Evolutionary conservation across 2,113 vertebrate genomes (phyloP), one percentile per base, ranked within the genome.

Genomic region (Podilymbus podiceps): DNA sequence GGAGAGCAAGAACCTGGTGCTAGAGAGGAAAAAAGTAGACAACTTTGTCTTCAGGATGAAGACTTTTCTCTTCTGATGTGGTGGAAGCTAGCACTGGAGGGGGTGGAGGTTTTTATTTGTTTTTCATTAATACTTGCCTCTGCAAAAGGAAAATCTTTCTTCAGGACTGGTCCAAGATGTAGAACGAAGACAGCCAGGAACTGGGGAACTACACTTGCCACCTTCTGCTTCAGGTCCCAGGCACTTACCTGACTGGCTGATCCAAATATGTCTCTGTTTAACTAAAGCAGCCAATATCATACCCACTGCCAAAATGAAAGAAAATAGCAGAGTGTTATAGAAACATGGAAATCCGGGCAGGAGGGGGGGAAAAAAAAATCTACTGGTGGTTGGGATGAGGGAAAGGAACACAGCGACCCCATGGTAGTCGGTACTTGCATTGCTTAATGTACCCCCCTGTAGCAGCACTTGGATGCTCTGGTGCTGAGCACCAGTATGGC

Each of bases 381-480:
- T 46, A 12, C 5, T 9, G 59, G 28, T 20, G 44, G 8, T 3
- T 77, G 77, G 25, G 46, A 11, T 60, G 42, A 78, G 27, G 18
- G 12, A 11, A 28, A 72, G 31, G 19, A 74, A 27, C 47, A 31
- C 30, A 30, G 33, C 30, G 19, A n/a, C 19, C 12, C 24, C 25
- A 2, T 0, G 2, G 22, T 3, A 66, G 46, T 46, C 46, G 9
- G 18, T 47, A 9, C 22, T 20, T 47, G 22, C 9, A 5, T 11
- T 60, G 50, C 24, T 46, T 46, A 16, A 20, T 0, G 0, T 28
- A 22, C 6, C 4, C 23, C 4, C 20, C 21, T 38, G 1, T 0
- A 19, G 47, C 0, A 2, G n/a, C 23, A 8, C 28, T 28, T n/a
- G 56, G 33, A 9, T 56, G 22, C 14, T 88, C 40, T 15, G 5